Base-by-base conservation (phyloP, 1,140 invertebrate genomes). In the Pararge aegeria region DNA sequence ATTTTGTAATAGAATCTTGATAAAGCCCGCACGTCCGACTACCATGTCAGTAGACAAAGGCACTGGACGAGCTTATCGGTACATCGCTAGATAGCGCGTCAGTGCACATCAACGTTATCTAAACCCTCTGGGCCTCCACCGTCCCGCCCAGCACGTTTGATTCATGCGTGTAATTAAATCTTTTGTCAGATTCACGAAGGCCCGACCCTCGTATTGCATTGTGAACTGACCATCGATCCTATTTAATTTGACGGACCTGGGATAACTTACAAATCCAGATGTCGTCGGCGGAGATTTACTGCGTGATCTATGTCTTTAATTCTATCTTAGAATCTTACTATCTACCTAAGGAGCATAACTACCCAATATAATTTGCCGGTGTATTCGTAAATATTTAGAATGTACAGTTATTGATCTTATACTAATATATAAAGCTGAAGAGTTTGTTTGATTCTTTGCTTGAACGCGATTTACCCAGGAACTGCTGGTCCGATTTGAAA, bases 131-230 rank as follows among this genome's bases (percentile, higher is more conserved):
- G 61, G 58, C 51, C 60, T 55, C 55, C 49, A 37, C 53, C 52
- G 59, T 59, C 72, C 58, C 65, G 52, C 66, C 56, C 73, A 70
- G 68, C 69, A 72, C 68, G 77, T 76, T 87, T 87, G 83, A 89
- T 89, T 85, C 86, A 87, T 87, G 83, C 83, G 86, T 89, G 74
- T 86, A 89, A 89, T 89, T 89, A 86, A 85, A 85, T 89, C 86
- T 87, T 89, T 89, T 87, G 86, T 89, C 72, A 76, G 81, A 63
- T 63, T 70, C 64, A 63, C 70, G 61, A 65, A 70, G 74, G 61
- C 73, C 65, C 61, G 67, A 70, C 78, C 54, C 57, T 61, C 27
- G 34, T 77, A 75, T 80, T 70, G 60, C 64, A 74, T 74, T 75
- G 72, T 76, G 75, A 68, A 70, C 56, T 64, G 60, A 71, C 38